Conservation (phyloP, 2,888 invertebrate genomes). For the Ferrisia virgata region DNA sequence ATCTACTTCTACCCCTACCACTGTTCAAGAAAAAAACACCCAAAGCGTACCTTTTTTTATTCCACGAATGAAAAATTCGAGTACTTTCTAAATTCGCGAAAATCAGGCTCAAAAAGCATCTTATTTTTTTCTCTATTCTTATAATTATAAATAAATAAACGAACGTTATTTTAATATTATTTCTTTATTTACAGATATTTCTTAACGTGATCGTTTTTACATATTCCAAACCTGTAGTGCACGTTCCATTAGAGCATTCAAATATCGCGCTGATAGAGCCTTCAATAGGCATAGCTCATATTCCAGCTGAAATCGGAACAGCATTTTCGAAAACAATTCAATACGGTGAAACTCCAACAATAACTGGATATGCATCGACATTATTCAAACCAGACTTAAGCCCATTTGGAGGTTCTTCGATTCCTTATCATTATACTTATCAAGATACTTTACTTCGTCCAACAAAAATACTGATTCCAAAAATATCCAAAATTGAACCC, state of each 20-base stretch:
- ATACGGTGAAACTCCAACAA: constrained; percentile 50
- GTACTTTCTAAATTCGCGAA: too few species aligned
- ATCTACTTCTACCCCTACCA: too few species aligned
- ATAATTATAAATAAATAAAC: background rate
- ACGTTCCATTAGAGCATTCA: background rate
- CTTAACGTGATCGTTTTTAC: background rate
- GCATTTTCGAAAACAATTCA: constrained; percentile 51
- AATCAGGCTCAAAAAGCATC: too few species aligned
- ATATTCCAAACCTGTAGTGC: background rate
- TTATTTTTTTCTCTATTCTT: background rate
- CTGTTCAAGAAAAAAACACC: too few species aligned
- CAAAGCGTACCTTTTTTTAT: too few species aligned
- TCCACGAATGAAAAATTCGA: too few species aligned
- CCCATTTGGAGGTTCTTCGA: constrained; percentile 23
- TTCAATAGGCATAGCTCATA: constrained; percentile 49
- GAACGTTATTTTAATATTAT: background rate
- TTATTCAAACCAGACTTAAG: constrained; percentile 48
- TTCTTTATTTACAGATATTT: background rate
- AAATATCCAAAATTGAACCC: background rate
- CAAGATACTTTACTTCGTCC: constrained; percentile 8
- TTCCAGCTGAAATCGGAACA: constrained; percentile 53
- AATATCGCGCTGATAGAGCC: background rate
- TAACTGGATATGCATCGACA: constrained; percentile 47
- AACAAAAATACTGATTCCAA: constrained; percentile 20
- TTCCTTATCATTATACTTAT: constrained; percentile 20